Conservation (phyloP, 2,113 vertebrate species). For the Bos taurus region ARS-UCD2.0 NC_037351.1:16261501-16262000, state of each 20-base stretch:
- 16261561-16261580: not conserved
- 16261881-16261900: not conserved
- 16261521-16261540: not conserved
- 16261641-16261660: not conserved
- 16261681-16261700: not conserved
- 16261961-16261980: not conserved
- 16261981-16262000: not conserved
- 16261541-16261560: not conserved
- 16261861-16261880: not conserved
- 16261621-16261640: not conserved
- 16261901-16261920: not conserved
- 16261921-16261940: not conserved
- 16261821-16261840: not conserved
- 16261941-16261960: not conserved
- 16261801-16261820: not conserved
- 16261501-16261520: not conserved
- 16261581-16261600: not conserved
- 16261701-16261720: not conserved
- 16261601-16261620: not conserved
- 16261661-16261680: not conserved
- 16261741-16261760: not conserved
- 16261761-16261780: not conserved
- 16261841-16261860: not conserved
- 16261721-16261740: not conserved
- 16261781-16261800: not conserved